Base-by-base conservation (phyloP, 2,888 invertebrate species). In the Metalampra italica region DNA sequence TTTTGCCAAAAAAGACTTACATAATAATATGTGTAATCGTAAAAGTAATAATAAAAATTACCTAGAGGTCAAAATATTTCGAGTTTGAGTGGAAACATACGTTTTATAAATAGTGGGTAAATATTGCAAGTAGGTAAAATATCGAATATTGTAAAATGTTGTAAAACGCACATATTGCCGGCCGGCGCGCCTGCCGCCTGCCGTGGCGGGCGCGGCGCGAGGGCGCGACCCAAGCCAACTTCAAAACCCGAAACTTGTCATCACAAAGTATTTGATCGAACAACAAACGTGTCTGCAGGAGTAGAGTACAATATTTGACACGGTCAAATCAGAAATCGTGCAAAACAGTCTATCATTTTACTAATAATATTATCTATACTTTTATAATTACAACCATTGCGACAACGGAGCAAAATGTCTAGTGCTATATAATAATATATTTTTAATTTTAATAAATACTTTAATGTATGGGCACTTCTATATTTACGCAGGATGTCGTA, bases 1-100 rank as follows among this genome's bases (percentile, higher is more conserved):
- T 82, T 71, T 83, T 80, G 84, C 85, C 87, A 85, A 87, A 86
- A 82, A 87, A 87, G 83, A 84, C 84, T 85, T 87, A 84, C n/a
- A n/a, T 64, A 68, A 66, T 71, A 78, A n/a, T 22, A 22, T 76
- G 81, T 86, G 87, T 86, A 81, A 78, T 77, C 77, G 76, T 88
- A 82, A 89, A 88, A 86, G 68, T 88, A 88, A 88, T 78, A 78
- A 75, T 80, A 79, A 82, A 81, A 84, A 84, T 73, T 74, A 82
- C 81, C 75, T 82, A 88, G 76, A 83, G 71, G 75, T 82, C 71
- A 81, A 84, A 82, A 85, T 79, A 82, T 85, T 83, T 84, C 76
- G 78, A 83, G 78, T 78, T 77, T 66, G 68, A 82, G 70, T 81
- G 74, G 73, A 74, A 79, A 79, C 71, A 62, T 80, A 81, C 71